A percentile compares a stretch with the other conserved stretches of the same genome.
Evolutionary conservation across 2,888 invertebrate species (phyloP).

Genomic region (Drosophila paracracens): DNA sequence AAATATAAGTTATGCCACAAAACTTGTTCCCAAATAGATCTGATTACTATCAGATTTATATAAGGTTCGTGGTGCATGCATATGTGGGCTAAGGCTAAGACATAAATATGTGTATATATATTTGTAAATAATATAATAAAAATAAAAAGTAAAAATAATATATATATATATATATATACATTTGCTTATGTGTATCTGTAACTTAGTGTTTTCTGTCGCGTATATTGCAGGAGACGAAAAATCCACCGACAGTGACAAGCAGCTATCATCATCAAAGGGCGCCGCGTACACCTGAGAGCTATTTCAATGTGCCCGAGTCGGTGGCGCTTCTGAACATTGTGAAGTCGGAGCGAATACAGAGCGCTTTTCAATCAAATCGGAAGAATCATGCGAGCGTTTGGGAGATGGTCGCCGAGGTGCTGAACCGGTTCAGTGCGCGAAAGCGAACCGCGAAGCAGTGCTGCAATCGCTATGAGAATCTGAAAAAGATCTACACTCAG

Average conservation of each 20-base stretch:
- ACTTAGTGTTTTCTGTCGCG: not conserved
- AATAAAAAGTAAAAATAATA: no score
- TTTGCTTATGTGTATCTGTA: not conserved
- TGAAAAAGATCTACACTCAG: conserved; percentile 85
- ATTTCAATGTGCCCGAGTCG: conserved; percentile 85
- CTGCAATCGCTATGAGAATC: conserved; percentile 84
- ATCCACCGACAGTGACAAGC: conserved; percentile 71
- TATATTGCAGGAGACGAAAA: conserved; percentile 75
- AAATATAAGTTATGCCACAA: not conserved
- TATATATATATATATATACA: not conserved
- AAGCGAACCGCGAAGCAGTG: conserved; percentile 84
- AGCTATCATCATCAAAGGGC: conserved; percentile 84
- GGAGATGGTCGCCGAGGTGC: conserved; percentile 85
- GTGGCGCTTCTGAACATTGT: conserved; percentile 84
- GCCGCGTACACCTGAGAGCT: conserved; percentile 84
- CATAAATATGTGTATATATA: not conserved
- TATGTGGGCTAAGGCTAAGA: not conserved
- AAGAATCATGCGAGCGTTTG: conserved; percentile 85
- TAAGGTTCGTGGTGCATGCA: not conserved
- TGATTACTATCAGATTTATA: not conserved
- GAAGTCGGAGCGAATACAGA: conserved; percentile 84
- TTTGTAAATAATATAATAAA: not conserved
- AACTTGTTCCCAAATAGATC: not conserved
- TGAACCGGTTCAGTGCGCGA: conserved; percentile 83
- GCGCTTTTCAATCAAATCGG: conserved; percentile 84